These are phyloP conservation scores for Pseudochromis fuscus DNA, from an alignment of 2,797 vertebrate species.

Conservation along the genomic window DNA sequence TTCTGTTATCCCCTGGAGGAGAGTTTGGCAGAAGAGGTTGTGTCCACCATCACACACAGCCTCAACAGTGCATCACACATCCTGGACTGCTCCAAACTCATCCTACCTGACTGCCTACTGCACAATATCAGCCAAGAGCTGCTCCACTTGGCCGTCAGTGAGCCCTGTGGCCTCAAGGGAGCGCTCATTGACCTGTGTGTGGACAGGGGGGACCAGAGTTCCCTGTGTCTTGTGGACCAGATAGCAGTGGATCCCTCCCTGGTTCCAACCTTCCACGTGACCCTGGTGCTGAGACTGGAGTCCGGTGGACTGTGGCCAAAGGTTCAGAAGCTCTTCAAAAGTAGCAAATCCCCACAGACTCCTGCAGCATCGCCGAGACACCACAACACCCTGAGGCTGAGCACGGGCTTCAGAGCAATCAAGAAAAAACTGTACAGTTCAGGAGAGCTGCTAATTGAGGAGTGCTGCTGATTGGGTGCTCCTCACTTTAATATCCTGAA, in stretches of 20 bases:
- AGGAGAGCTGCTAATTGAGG: constrained; percentile 92
- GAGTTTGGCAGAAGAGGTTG: constrained; percentile 86
- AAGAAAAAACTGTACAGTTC: constrained; percentile 96
- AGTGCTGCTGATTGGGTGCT: constrained; percentile 84
- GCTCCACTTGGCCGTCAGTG: constrained; percentile 89
- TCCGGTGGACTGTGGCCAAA: constrained; percentile 92
- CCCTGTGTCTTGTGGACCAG: constrained; percentile 86
- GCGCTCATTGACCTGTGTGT: constrained; percentile 93
- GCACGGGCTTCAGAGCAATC: constrained; percentile 90
- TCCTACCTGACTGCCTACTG: constrained; percentile 87
- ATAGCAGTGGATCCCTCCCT: constrained; percentile 89
- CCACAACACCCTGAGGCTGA: constrained; percentile 82
- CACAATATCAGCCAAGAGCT: constrained; percentile 89
- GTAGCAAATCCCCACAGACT: constrained; percentile 75
- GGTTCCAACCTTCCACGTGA: constrained; percentile 95
- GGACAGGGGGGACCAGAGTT: constrained; percentile 85
- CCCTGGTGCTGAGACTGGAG: constrained; percentile 90
- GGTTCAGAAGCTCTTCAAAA: constrained; percentile 90
- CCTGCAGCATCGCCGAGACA: constrained; percentile 70
- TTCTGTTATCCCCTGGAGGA: constrained; percentile 91
- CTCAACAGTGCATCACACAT: constrained; percentile 83
- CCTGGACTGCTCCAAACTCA: constrained; percentile 87
- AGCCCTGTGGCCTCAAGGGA: constrained; percentile 94
- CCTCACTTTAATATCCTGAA: background rate
- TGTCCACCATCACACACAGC: constrained; percentile 84